A percentile compares a stretch with the other conserved stretches of the same genome.
Evolutionary conservation across 2,888 invertebrate species (phyloP).

Genomic region (Drosophila lacicola): DNA sequence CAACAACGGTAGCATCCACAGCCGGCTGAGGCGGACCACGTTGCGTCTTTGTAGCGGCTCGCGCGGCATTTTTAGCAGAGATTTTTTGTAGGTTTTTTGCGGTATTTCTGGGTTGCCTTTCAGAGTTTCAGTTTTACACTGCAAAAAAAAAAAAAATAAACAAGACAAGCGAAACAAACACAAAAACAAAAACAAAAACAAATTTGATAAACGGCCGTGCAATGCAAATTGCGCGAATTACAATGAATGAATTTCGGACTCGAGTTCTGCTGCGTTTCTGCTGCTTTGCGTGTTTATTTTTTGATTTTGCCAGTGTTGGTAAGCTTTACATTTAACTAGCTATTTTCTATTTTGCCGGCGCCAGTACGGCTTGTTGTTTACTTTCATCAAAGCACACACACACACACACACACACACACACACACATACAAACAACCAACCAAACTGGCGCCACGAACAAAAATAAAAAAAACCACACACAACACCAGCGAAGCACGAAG

Average conservation of each 20-base stretch:
- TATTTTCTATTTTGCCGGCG: constrained; percentile 55
- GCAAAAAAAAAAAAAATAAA: constrained; percentile 27
- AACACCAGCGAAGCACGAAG: constrained; percentile 10
- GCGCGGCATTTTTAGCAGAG: constrained; percentile 43
- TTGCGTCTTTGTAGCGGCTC: constrained; percentile 46
- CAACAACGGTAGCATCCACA: constrained; percentile 66
- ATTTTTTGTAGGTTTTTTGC: constrained; percentile 13
- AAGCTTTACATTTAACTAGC: constrained; percentile 23
- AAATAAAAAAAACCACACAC: constrained; percentile 8
- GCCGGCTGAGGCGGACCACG: constrained; percentile 32
- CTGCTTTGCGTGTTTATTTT: constrained; percentile 7
- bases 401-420: not conserved
- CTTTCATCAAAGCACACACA: constrained; percentile 51
- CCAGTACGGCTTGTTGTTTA: constrained; percentile 64
- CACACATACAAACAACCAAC: not conserved
- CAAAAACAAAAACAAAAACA: constrained; percentile 14
- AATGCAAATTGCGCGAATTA: constrained; percentile 28
- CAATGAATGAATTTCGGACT: constrained; percentile 35
- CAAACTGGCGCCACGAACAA: constrained; percentile 39
- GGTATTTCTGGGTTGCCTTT: constrained; percentile 4
- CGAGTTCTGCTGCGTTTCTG: constrained; percentile 17
- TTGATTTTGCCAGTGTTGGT: constrained; percentile 4
- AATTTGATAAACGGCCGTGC: constrained; percentile 20
- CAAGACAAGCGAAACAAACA: constrained; percentile 12
- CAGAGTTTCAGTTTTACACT: constrained; percentile 35